Evolutionary conservation across 2,888 invertebrate species (phyloP), one percentile per base, ranked within the genome.

Genomic region (Melitaea athalia): DNA sequence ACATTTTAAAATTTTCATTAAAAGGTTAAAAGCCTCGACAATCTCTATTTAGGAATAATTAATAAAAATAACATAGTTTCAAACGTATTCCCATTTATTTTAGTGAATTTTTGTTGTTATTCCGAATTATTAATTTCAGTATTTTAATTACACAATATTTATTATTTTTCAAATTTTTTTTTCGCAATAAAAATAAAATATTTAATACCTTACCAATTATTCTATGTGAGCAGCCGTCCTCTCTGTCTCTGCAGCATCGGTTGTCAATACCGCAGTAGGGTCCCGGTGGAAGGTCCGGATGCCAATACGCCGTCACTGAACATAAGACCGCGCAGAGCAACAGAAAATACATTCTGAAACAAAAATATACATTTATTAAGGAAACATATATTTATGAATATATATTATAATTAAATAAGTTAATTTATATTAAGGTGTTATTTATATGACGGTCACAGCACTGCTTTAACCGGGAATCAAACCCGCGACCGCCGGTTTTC

Each of bases 171-270:
- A 24, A n/a, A n/a, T 24, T 24, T 24, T 24, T 24, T 24, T 24
- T 24, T 24, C 24, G 24, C 45, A 45, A 10, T 11, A 11, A 10
- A 50, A 50, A 15, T 55, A n/a, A 31, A 11, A 64, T 17, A 6
- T 55, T 11, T 43, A 42, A 14, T 62, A 33, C 63, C 79, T 77
- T 72, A 95, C 95, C 94, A 69, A 96, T 87, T 79, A 98, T 97
- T 33, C 95, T 95, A 64, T 95, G 94, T 0, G 97, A 94, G 84
- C 99, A 99, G 17, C 94, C 93, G 85, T 99, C 99, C 74, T 95
- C 91, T 59, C 99, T 93, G 60, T 95, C 94, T 0, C 80, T 79
- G 81, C 99, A 99, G 85, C 98, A 98, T 24, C 89, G 85, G 14
- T 85, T 70, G 2, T 81, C 84, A 5, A 68, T 63, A 0, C 87